A percentile compares a stretch with the other conserved stretches of the same genome.
Conservation (phyloP, 1,140 invertebrate genomes). For the Neoseiulus cucumeris region DNA sequence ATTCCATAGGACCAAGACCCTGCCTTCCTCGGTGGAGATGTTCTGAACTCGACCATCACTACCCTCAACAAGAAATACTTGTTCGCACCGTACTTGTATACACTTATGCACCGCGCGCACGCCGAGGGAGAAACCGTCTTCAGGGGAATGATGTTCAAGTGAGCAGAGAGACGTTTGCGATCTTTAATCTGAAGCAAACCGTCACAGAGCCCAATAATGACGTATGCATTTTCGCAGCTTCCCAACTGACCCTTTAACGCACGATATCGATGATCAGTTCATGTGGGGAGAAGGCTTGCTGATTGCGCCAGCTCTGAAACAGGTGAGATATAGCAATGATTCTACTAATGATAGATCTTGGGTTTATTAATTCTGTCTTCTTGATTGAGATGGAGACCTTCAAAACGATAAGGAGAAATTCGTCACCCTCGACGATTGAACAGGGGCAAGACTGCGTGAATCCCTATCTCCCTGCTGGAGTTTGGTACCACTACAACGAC, state of each 20-base stretch:
- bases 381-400: no score
- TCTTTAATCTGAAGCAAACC: no score
- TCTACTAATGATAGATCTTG: no score
- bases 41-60: slow-evolving; percentile 38
- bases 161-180: not conserved
- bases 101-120: slow-evolving; percentile 38
- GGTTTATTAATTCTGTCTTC: no score
- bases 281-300: slow-evolving; percentile 52
- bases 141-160: slow-evolving; percentile 56
- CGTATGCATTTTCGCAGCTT: slow-evolving; percentile 31
- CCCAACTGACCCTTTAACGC: slow-evolving; percentile 40
- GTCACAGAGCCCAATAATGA: no score
- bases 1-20: slow-evolving; percentile 49
- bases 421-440: no score
- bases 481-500: slow-evolving; percentile 30
- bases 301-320: slow-evolving; percentile 48
- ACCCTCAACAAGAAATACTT: slow-evolving; percentile 45
- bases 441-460: slow-evolving; percentile 16
- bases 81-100: slow-evolving; percentile 56
- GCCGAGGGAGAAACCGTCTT: slow-evolving; percentile 45
- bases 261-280: slow-evolving; percentile 52
- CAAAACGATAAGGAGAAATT: no score
- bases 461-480: slow-evolving; percentile 27
- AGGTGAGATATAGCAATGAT: slow-evolving; percentile 26
- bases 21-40: slow-evolving; percentile 42